Evolutionary conservation across 64 coral and sea anemone species (phyloP), one percentile per base, ranked within the genome.

Genomic region (Stichodactyla mertensii): DNA sequence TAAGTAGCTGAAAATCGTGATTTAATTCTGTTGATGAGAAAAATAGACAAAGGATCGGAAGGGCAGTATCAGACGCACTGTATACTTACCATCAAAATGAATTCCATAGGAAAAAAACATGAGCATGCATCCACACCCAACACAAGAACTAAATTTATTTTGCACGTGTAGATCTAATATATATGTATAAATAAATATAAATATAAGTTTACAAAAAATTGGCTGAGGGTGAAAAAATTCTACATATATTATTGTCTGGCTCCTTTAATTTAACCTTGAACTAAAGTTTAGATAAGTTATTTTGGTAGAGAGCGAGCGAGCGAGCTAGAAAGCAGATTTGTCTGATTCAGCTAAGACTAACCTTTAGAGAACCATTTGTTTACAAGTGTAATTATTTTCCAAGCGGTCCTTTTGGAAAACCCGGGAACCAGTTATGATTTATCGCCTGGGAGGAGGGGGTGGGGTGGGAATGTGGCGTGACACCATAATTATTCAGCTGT

Each of bases 91-190:
- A 74, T 11, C 14, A 5, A 74, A 26, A 74, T 23, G 24, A 74
- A 26, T 27, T 74, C 12, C 24, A 74, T 58, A 11, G 14, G 36
- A 58, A 15, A 58, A 58, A 58, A 11, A 58, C 56, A 58, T 31
- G 69, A 31, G 69, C 23, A 74, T 74, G 69, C 22, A 2, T 7
- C 24, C 12, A 9, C 7, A 23, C 9, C 59, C 4, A 69, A 69
- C 12, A 28, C 26, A 27, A 6, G 14, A 58, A 58, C 56, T 9
- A 11, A 58, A 11, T 74, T 74, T 74, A 31, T 28, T 74, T 74
- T 74, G 23, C 24, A 74, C 24, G 36, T 74, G 22, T 74, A 74
- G 69, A 74, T 74, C 26, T 74, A 74, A 74, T 74, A 74, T 74
- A 74, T 36, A 74, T 74, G 27, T 27, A 74, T 66, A 66, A 9